phyloP scores from a whole-genome alignment of 35 echinoderm and acorn worm species.

The Apostichopus japonicus region DNA sequence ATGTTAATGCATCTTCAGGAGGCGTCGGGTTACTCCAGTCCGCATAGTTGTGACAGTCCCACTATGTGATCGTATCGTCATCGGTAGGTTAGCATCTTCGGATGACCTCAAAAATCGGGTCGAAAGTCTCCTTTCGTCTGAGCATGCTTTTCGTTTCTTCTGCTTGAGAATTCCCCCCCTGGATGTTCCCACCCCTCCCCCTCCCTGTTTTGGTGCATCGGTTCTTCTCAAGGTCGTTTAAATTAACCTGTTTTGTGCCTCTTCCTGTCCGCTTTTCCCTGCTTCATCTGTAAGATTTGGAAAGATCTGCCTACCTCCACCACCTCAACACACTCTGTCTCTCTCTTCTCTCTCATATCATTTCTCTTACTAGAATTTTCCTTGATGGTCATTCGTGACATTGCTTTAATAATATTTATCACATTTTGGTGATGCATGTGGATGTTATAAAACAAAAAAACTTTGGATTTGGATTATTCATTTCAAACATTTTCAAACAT shows the following conservation, averaged over 20 bases:
- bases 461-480: no score
- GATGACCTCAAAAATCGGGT: background rate
- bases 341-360: no score
- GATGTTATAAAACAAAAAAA: no score
- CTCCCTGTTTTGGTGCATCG: background rate
- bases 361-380: no score
- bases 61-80: constrained; percentile 64
- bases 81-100: background rate
- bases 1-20: constrained; percentile 99
- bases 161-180: background rate
- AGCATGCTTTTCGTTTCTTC: background rate
- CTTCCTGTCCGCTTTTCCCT: no score
- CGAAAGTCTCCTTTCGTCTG: background rate
- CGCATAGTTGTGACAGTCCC: constrained; percentile 91
- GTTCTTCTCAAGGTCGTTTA: background rate
- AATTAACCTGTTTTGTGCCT: background rate
- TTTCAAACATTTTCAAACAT: no score
- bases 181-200: background rate
- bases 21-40: constrained; percentile 97
- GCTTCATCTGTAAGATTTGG: no score
- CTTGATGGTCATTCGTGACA: no score
- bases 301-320: no score
- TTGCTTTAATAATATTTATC: no score
- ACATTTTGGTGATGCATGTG: no score
- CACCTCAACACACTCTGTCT: no score